A percentile compares a stretch with the other conserved stretches of the same genome.
Evolutionary conservation across 2,888 invertebrate genomes (phyloP).

Genomic region (Callimorpha dominula): DNA sequence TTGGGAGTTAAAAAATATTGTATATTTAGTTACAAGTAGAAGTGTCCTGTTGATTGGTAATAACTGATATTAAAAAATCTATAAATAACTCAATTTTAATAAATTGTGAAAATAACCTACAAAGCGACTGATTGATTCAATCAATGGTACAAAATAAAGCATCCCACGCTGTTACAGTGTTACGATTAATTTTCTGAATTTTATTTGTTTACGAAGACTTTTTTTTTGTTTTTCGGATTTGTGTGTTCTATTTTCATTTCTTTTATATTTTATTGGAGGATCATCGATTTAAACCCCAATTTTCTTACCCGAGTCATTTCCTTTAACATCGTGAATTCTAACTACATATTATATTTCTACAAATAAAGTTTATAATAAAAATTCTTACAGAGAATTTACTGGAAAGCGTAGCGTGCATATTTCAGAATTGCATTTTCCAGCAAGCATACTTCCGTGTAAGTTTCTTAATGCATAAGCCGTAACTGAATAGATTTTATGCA

Average conservation of each 20-base stretch:
- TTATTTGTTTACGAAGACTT: not conserved
- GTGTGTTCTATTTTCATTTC: not conserved
- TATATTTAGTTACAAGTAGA: too few species aligned
- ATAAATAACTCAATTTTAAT: not conserved
- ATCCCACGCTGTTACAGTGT: not conserved
- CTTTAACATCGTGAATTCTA: too few species aligned
- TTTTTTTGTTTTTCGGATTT: not conserved
- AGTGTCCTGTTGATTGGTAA: too few species aligned
- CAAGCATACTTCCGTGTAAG: conserved; percentile 41
- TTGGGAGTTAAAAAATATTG: too few species aligned
- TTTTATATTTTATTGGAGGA: not conserved
- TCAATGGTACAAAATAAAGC: not conserved
- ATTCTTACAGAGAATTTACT: not conserved
- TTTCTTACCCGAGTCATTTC: too few species aligned
- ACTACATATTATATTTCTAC: too few species aligned
- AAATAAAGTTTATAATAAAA: too few species aligned
- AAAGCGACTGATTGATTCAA: not conserved
- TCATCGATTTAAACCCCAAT: too few species aligned
- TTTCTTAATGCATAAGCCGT: conserved; percentile 54
- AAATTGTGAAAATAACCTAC: not conserved
- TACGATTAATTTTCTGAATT: not conserved
- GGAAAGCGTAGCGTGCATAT: not conserved
- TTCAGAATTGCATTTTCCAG: conserved; percentile 33
- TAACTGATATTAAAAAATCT: not conserved
- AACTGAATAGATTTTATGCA: conserved; percentile 67